phyloP scores from a whole-genome alignment of 2,888 invertebrate genomes.

The Leptothorax acervorum region DNA sequence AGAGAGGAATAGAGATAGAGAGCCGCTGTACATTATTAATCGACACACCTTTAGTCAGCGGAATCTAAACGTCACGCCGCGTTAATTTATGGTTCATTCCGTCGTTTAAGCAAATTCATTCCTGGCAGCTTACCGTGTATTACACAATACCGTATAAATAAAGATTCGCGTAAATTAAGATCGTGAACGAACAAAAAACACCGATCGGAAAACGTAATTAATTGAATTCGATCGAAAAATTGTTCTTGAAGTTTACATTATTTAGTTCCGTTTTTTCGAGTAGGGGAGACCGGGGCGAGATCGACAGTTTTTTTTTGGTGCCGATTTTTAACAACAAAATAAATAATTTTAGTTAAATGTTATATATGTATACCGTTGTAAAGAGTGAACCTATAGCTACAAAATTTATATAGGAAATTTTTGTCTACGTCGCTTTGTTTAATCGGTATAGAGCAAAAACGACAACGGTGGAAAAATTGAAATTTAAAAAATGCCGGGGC shows the following conservation, averaged over 20 bases:
- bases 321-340: no score
- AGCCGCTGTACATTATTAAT: constrained; percentile 51
- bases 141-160: constrained; percentile 43
- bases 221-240: constrained; percentile 11
- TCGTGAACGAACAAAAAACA: not conserved
- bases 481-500: no score
- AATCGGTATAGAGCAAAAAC: no score
- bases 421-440: no score
- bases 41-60: constrained; percentile 56
- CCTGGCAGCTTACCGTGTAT: constrained; percentile 49
- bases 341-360: no score
- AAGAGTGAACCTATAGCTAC: no score
- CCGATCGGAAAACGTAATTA: constrained; percentile 15
- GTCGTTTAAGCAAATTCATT: constrained; percentile 57
- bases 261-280: not conserved
- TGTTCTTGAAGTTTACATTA: not conserved
- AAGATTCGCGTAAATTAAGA: constrained; percentile 54
- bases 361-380: no score
- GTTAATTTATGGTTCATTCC: constrained; percentile 58
- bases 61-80: constrained; percentile 54
- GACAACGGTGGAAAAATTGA: no score
- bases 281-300: no score
- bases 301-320: no score
- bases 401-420: no score
- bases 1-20: constrained; percentile 41